Evolutionary conservation across 2,797 vertebrate genomes (phyloP), one percentile per base, ranked within the genome.

Genomic region (Sebastes hubbsi): DNA sequence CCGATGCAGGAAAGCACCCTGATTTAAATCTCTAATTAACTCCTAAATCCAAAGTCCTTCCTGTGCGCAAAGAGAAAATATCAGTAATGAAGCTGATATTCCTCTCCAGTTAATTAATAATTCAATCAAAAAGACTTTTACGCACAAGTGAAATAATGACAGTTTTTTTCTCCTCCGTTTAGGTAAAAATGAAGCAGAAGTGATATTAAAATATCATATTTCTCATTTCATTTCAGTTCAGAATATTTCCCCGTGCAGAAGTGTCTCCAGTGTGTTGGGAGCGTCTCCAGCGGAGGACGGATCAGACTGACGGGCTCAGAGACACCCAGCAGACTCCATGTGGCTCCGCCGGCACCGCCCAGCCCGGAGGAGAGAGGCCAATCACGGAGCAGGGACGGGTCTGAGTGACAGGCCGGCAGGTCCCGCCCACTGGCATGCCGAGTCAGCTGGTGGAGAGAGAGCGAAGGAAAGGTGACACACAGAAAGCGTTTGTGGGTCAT

Each of bases 291-390:
- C 78, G 72, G 84, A 89, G 81, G 87, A 90, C 74, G 75, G 78
- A 88, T 78, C 89, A 62, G 77, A 88, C 88, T 89, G 91, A 88
- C 78, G 63, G 85, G 46, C 81, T 2, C 80, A 27, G 52, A 77
- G 29, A 68, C 61, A n/a, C 85, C 77, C 85, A 80, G 80, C 71
- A 22, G 11, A 13, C 81, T 90, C 93, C 93, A 93, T 91, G 94
- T 91, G 93, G 89, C 82, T 78, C 82, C 62, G 24, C 13, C 5
- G 61, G 84, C 72, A 8, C 90, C 94, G 87, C 94, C 93, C 87
- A 75, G 38, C 63, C n/a, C 4, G 68, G 55, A 42, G 56, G 68
- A 75, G 18, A 58, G 3, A 3, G 71, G 22, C 94, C 91, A 95
- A 94, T 94, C 90, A 87, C 2, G 49, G 0, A 16, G 10, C 59